Evolutionary conservation across 2,888 invertebrate genomes (phyloP).

Genomic region (Plagodis pulveraria): DNA sequence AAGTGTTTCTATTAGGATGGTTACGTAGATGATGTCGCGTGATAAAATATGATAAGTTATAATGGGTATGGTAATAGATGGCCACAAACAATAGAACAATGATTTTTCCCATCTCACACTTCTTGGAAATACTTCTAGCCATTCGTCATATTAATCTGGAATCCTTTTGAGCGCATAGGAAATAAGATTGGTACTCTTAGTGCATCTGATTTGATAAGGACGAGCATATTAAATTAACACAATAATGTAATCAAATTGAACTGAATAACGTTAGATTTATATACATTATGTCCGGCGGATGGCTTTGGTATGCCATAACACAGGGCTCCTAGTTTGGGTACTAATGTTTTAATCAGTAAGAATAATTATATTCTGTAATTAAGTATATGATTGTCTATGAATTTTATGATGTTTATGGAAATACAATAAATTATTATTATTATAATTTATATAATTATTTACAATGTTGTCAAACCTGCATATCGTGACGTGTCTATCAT

Average conservation of each 20-base stretch:
- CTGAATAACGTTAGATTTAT: no score
- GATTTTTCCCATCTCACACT: constrained; percentile 72
- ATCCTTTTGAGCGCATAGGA: constrained; percentile 28
- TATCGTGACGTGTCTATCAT: neutral
- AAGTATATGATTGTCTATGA: no score
- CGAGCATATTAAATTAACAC: no score
- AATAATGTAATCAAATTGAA: no score
- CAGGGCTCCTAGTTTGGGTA: no score
- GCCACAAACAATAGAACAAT: constrained; percentile 79
- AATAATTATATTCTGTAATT: no score
- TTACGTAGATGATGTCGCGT: constrained; percentile 57
- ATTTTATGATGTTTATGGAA: no score
- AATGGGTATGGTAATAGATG: constrained; percentile 69
- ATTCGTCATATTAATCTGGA: constrained; percentile 31
- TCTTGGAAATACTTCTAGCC: constrained; percentile 55
- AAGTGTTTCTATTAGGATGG: neutral
- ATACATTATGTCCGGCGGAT: no score
- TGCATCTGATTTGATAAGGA: constrained; percentile 25
- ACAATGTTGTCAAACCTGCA: constrained; percentile 3
- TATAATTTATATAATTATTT: no score
- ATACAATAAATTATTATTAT: no score
- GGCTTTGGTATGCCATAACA: no score
- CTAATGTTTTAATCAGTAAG: no score
- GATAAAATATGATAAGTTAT: constrained; percentile 65
- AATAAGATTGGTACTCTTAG: neutral